A percentile compares a stretch with the other conserved stretches of the same genome.
Conservation (phyloP, 2,888 invertebrate genomes). For the Camponotus fellah region DNA sequence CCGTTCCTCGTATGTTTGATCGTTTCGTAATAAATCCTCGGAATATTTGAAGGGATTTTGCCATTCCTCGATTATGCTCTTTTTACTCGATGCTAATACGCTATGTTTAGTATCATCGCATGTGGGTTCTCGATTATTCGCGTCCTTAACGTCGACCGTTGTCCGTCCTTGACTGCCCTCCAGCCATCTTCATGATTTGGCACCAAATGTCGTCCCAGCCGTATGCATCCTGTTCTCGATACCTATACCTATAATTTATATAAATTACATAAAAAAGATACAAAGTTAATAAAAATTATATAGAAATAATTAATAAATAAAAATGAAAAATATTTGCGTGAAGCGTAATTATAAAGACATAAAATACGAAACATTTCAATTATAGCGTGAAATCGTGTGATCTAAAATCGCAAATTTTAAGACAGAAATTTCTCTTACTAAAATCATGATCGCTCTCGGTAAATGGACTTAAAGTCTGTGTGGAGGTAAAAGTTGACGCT, state of each 20-base stretch:
- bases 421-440: constrained; percentile 69
- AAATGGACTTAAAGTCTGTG: constrained; percentile 83
- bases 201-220: constrained; percentile 81
- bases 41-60: constrained; percentile 69
- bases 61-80: constrained; percentile 81
- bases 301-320: neutral
- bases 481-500: constrained; percentile 82
- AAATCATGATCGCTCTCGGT: constrained; percentile 82
- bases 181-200: constrained; percentile 85
- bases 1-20: constrained; percentile 80
- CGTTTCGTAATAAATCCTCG: constrained; percentile 69
- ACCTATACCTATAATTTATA: constrained; percentile 72
- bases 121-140: constrained; percentile 29
- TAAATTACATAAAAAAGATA: constrained; percentile 4
- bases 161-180: constrained; percentile 82
- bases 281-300: neutral
- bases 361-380: neutral
- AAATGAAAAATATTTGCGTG: neutral
- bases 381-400: neutral
- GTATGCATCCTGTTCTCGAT: constrained; percentile 83
- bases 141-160: constrained; percentile 57
- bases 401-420: neutral
- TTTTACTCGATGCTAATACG: constrained; percentile 62
- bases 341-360: neutral
- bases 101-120: constrained; percentile 55